phyloP scores from a whole-genome alignment of 1,140 invertebrate species.

The Battus philenor region DNA sequence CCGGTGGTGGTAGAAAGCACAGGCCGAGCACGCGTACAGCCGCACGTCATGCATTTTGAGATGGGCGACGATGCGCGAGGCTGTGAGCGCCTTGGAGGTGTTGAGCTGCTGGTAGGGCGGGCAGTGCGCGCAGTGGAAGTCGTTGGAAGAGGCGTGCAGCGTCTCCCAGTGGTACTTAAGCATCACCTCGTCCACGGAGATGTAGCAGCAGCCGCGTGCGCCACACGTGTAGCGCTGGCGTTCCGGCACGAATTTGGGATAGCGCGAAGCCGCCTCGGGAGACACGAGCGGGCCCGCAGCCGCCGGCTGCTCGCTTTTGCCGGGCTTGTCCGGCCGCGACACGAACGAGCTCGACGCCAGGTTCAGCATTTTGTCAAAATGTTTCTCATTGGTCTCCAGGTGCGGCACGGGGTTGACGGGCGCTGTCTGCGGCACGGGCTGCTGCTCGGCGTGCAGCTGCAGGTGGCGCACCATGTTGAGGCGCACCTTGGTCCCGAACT shows the following conservation, averaged over 20 bases:
- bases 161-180: constrained; percentile 83
- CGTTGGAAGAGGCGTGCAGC: constrained; percentile 78
- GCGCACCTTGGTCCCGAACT: constrained; percentile 84
- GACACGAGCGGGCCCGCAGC: constrained; percentile 22
- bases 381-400: constrained; percentile 84
- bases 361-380: constrained; percentile 91
- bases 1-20: constrained; percentile 80
- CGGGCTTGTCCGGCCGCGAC: constrained; percentile 46
- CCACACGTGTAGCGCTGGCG: constrained; percentile 83
- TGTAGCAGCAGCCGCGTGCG: constrained; percentile 81
- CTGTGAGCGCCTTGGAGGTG: constrained; percentile 40
- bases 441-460: constrained; percentile 79
- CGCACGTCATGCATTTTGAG: constrained; percentile 84
- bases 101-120: constrained; percentile 54
- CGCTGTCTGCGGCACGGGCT: constrained; percentile 78
- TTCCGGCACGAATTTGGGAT: constrained; percentile 81
- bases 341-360: constrained; percentile 83
- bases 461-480: constrained; percentile 85
- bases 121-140: constrained; percentile 85
- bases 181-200: constrained; percentile 84
- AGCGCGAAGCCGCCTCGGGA: constrained; percentile 34
- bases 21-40: constrained; percentile 83
- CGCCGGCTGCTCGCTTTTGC: constrained; percentile 18
- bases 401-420: constrained; percentile 88
- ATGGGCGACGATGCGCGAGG: constrained; percentile 81